A percentile compares a stretch with the other conserved stretches of the same genome.
These are phyloP conservation scores for Mesorhabditis belari DNA, from an alignment of 2,888 invertebrate species.

Conservation along the genomic window DNA sequence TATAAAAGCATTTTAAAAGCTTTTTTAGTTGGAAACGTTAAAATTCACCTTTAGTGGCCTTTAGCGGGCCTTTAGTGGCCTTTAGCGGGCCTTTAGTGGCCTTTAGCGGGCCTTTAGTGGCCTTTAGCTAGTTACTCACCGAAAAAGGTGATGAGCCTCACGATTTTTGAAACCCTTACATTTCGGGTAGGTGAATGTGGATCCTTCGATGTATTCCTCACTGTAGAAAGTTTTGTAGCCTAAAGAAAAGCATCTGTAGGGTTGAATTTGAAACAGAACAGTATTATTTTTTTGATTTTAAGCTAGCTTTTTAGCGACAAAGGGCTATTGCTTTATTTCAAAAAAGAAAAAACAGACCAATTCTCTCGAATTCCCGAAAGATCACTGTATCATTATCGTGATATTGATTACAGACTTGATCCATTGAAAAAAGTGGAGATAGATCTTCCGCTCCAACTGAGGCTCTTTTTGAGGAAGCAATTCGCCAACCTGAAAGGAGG, in stretches of 20 bases:
- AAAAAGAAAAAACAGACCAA: background rate
- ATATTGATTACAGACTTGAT: slow-evolving; percentile 18
- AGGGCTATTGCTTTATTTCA: background rate
- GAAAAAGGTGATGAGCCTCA: background rate
- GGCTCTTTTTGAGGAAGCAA: background rate
- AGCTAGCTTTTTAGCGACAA: too few relatives aligned
- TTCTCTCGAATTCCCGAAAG: slow-evolving; percentile 17
- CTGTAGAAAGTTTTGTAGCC: background rate
- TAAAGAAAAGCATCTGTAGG: too few relatives aligned
- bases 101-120: too few relatives aligned
- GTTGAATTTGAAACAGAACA: too few relatives aligned
- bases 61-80: too few relatives aligned
- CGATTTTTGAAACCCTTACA: background rate
- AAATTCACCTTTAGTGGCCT: too few relatives aligned
- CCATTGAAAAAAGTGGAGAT: slow-evolving; percentile 11
- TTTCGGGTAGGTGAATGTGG: background rate
- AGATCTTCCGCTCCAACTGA: slow-evolving; percentile 8
- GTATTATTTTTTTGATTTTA: too few relatives aligned
- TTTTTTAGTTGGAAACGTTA: too few relatives aligned
- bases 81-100: too few relatives aligned
- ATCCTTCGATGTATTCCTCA: background rate
- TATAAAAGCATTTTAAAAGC: too few relatives aligned
- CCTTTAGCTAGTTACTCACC: too few relatives aligned
- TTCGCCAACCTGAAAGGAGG: background rate
- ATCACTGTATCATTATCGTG: slow-evolving; percentile 20